Evolutionary conservation across 2,888 invertebrate species (phyloP), one percentile per base, ranked within the genome.

Genomic region (Hirtodrosophila cameraria): DNA sequence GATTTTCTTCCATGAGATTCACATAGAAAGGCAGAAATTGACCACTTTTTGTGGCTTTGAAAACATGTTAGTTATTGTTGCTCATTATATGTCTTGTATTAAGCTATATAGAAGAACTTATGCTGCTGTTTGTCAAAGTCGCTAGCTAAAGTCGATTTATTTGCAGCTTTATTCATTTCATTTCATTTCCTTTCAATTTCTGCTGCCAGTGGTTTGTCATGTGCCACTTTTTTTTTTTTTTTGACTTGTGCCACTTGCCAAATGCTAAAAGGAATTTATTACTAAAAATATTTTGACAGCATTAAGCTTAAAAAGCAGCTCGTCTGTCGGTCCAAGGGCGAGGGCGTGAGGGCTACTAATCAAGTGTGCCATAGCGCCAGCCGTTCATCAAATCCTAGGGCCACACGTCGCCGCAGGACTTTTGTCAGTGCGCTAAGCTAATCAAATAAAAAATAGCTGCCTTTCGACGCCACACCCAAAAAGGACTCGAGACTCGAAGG

Each of bases 211-310:
- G 23, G 33, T 16, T 11, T 13, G 25, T 33, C 39, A 27, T 27
- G 41, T 13, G 23, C 5, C 36, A 30, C 46, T 57, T 42, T 45
- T 58, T 20, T 30, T 16, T 42, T 27, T 41, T 35, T 50, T 45
- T 15, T 43, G 23, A 27, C 33, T 49, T 38, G 28, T 36, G 43
- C 33, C 41, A 41, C 62, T 72, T 35, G 57, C 25, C 53, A 35
- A 79, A 54, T 57, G 71, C 72, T 55, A 60, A 63, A 68, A 70
- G 76, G 83, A 79, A 85, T 86, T 87, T 85, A 80, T 86, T 78
- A 83, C 73, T 69, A 67, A 81, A 86, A 89, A 89, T 89, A 89
- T 89, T 89, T 89, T 83, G 88, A 88, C 89, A 89, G 76, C 60
- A 63, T 75, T 81, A 81, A 82, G 80, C 89, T 83, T 68, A 78